Percentiles rank a stretch among this genome's conserved stretches.
These are phyloP conservation scores for Varecia variegata DNA, from an alignment of 2,797 vertebrate genomes.

Conservation along the genomic window DNA sequence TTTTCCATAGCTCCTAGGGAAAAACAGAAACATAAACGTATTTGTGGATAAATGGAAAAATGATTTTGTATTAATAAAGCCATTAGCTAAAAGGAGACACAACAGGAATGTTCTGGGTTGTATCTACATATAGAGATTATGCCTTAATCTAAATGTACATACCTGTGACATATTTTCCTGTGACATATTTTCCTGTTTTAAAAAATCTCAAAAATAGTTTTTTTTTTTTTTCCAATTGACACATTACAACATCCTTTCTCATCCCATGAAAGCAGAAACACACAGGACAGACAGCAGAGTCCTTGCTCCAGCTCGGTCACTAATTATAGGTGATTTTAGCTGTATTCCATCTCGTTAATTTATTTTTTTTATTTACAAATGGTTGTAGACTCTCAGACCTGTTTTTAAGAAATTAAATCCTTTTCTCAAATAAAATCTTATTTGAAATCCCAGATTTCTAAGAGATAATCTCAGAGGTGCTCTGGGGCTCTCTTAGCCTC, in stretches of 20 bases:
- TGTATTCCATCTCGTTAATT: accelerated
- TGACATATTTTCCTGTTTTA: not conserved
- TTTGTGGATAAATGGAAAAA: not conserved
- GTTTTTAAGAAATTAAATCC: not conserved
- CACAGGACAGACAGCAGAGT: not conserved
- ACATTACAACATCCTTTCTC: too few relatives aligned
- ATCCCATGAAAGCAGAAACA: too few relatives aligned
- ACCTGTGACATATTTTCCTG: not conserved
- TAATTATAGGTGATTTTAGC: not conserved
- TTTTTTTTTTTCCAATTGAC: not conserved
- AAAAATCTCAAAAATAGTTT: not conserved
- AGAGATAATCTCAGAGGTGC: not conserved
- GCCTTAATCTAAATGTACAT: not conserved
- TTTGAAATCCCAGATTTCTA: not conserved
- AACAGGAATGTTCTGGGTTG: not conserved
- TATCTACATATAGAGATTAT: not conserved
- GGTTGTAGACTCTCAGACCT: not conserved
- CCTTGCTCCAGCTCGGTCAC: not conserved
- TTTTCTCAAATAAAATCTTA: not conserved
- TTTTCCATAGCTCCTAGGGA: not conserved
- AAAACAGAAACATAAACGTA: not conserved
- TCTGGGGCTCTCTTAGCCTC: too few relatives aligned
- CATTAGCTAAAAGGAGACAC: not conserved
- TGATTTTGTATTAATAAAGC: not conserved
- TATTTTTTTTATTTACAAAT: not conserved